phyloP scores from a whole-genome alignment of 2,888 invertebrate genomes.

The Drosophila sordidula region DNA sequence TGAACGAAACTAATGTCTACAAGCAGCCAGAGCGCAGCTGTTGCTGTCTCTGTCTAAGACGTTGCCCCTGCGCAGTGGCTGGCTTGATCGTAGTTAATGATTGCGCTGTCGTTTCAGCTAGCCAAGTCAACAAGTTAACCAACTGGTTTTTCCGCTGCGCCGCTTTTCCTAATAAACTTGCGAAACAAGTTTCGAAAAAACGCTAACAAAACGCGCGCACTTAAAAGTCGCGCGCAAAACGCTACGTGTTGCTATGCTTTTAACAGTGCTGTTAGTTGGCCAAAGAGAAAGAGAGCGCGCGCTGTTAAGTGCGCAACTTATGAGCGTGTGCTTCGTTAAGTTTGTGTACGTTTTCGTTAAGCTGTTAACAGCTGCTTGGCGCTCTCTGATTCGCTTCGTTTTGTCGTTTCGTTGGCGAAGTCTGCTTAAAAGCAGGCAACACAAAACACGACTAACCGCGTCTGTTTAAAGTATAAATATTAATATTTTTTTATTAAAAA shows the following conservation, averaged over 20 bases:
- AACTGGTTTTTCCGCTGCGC: conserved; percentile 60
- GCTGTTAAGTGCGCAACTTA: conserved; percentile 21
- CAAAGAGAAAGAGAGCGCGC: conserved; percentile 1
- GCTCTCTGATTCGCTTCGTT: conserved; percentile 11
- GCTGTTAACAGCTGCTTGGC: conserved; percentile 1
- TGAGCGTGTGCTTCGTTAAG: conserved; percentile 30
- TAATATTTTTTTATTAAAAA: background rate
- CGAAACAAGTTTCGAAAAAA: conserved; percentile 50
- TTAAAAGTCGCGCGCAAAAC: conserved; percentile 40
- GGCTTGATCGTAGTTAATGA: conserved; percentile 48
- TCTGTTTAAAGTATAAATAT: background rate
- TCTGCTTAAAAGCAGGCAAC: conserved; percentile 46
- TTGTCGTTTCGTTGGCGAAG: conserved; percentile 20
- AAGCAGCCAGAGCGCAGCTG: conserved; percentile 12
- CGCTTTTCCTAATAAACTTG: conserved; percentile 52
- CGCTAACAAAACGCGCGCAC: conserved; percentile 49
- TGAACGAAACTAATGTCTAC: conserved; percentile 52
- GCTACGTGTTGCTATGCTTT: conserved; percentile 64
- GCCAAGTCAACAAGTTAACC: conserved; percentile 37
- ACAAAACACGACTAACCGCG: conserved; percentile 15
- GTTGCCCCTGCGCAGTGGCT: conserved; percentile 55
- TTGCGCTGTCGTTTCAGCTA: conserved; percentile 15
- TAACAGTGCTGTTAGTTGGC: conserved; percentile 36
- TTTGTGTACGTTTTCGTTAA: conserved; percentile 26
- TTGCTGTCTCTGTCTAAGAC: conserved; percentile 45